Evolutionary conservation across 2,888 invertebrate species (phyloP).

Genomic region (Drepana falcataria): DNA sequence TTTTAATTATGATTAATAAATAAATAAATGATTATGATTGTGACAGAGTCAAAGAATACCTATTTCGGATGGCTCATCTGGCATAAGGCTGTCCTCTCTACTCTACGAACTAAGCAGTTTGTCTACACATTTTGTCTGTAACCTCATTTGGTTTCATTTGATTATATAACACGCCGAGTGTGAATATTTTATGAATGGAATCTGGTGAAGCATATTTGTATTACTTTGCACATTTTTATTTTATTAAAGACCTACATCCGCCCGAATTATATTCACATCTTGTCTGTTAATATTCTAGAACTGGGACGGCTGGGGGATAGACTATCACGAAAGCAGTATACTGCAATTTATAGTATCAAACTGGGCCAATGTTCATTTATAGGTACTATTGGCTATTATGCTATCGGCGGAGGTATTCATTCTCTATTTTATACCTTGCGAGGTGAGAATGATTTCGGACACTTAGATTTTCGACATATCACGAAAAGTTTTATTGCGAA

Average conservation of each 20-base stretch:
- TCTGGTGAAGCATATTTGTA: conserved; percentile 40
- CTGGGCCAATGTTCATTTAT: conserved; percentile 26
- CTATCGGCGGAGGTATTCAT: background rate
- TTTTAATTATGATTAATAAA: too few relatives aligned
- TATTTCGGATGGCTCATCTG: too few relatives aligned
- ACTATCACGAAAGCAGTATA: conserved; percentile 19
- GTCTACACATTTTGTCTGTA: conserved; percentile 29
- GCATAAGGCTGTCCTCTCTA: too few relatives aligned
- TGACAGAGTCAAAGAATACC: too few relatives aligned
- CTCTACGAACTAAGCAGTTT: background rate
- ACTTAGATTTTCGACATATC: background rate
- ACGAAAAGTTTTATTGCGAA: too few relatives aligned
- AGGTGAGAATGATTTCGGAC: background rate
- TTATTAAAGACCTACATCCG: conserved; percentile 56
- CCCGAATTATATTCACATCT: conserved; percentile 37
- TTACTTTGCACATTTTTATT: conserved; percentile 46
- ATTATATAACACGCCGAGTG: conserved; percentile 50
- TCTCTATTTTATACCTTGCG: background rate
- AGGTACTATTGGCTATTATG: background rate
- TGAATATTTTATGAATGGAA: conserved; percentile 60
- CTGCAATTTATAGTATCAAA: conserved; percentile 30
- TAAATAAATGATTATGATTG: too few relatives aligned
- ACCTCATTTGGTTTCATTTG: conserved; percentile 51
- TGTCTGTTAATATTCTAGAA: conserved; percentile 32
- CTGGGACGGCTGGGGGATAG: conserved; percentile 28